Evolutionary conservation across 2,797 vertebrate genomes (phyloP).

Genomic region (Xenopus petersii): DNA sequence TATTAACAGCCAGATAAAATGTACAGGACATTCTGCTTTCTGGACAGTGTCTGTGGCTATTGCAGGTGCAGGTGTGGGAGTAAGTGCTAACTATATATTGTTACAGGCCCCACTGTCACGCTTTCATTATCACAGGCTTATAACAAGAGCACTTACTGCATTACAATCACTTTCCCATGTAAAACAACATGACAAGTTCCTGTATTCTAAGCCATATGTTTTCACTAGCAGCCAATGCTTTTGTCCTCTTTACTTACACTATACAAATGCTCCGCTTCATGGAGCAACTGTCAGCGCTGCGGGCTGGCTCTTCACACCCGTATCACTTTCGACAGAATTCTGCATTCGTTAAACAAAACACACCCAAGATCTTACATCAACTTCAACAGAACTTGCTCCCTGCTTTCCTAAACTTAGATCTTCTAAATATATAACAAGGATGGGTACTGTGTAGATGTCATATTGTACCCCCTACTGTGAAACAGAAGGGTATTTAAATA

Average conservation of each 20-base stretch:
- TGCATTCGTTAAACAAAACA: constrained; percentile 3
- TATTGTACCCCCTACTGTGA: no score
- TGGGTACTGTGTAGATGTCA: no score
- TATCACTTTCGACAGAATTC: neutral
- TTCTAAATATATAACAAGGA: no score
- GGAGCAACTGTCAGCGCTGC: constrained; percentile 34
- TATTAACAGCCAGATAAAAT: no score
- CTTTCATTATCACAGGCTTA: no score
- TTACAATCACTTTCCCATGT: constrained; percentile 51
- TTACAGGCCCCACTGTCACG: no score
- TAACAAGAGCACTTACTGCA: no score
- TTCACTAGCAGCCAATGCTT: constrained; percentile 55
- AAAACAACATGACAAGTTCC: constrained; percentile 39
- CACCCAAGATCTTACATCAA: neutral
- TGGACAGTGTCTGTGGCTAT: no score
- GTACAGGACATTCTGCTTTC: no score
- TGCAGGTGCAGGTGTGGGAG: no score
- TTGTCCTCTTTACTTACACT: constrained; percentile 52
- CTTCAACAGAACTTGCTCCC: neutral
- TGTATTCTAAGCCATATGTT: constrained; percentile 50
- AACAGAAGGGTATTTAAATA: no score
- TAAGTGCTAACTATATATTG: no score
- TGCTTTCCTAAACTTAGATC: neutral
- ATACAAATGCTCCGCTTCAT: constrained; percentile 50
- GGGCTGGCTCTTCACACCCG: constrained; percentile 8